Conservation (phyloP, 2,113 vertebrate genomes). For the Pseudorhombus dupliciocellatus region DNA sequence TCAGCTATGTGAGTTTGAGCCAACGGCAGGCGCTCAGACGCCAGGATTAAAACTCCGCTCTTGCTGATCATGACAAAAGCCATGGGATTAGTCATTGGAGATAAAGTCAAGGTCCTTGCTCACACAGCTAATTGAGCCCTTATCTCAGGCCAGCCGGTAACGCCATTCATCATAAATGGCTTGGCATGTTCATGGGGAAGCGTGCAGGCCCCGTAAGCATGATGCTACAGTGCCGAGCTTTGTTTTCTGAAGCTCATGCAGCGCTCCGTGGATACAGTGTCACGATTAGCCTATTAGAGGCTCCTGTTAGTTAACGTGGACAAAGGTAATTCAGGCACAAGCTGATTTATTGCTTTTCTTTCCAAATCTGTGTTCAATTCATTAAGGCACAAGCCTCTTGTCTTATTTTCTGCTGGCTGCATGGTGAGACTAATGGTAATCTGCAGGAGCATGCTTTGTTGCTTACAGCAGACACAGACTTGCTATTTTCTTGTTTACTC, state of each 20-base stretch:
- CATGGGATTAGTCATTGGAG: slow-evolving; percentile 70
- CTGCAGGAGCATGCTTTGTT: slow-evolving; percentile 41
- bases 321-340: slow-evolving; percentile 3
- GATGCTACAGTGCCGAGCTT: slow-evolving; percentile 1
- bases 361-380: slow-evolving; percentile 20
- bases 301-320: slow-evolving; percentile 1
- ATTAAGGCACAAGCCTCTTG: slow-evolving; percentile 23
- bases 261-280: background rate
- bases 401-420: slow-evolving; percentile 23
- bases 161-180: slow-evolving; percentile 69
- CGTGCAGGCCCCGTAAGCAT: slow-evolving; percentile 28
- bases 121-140: slow-evolving; percentile 72
- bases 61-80: slow-evolving; percentile 71
- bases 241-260: slow-evolving; percentile 25
- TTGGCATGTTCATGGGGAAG: slow-evolving; percentile 49
- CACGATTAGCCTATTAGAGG: slow-evolving; percentile 1
- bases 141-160: slow-evolving; percentile 63
- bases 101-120: slow-evolving; percentile 73
- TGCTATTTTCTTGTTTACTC: slow-evolving; percentile 55
- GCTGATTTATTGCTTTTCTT: slow-evolving; percentile 26
- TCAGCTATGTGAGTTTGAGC: slow-evolving; percentile 27
- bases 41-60: slow-evolving; percentile 64
- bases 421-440: slow-evolving; percentile 48
- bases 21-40: slow-evolving; percentile 37
- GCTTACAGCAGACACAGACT: slow-evolving; percentile 35